Percentiles rank a stretch among this genome's conserved stretches.
Conservation (phyloP, 2,888 invertebrate species). For the Caenorhabditis japonica region DNA sequence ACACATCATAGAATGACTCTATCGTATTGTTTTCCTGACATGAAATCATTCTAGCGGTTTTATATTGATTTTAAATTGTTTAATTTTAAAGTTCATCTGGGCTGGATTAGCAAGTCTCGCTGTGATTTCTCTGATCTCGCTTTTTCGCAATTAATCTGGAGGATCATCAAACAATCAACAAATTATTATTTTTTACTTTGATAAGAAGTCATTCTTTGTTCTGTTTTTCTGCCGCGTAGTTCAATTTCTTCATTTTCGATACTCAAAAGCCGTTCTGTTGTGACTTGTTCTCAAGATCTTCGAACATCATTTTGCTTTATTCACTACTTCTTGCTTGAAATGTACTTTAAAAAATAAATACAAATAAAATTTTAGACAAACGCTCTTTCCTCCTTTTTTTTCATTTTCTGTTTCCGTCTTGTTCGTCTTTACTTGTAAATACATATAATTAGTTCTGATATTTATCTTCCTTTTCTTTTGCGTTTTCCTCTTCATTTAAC, state of each 20-base stretch:
- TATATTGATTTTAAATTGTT: constrained; percentile 24
- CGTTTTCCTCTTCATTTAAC: constrained; percentile 6
- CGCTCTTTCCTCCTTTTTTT: no score
- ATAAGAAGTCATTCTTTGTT: not conserved
- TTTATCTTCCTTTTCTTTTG: not conserved
- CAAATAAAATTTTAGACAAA: no score
- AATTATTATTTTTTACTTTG: not conserved
- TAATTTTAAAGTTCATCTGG: constrained; percentile 43
- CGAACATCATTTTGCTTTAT: no score
- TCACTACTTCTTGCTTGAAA: no score
- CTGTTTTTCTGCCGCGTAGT: constrained; percentile 5
- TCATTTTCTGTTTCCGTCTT: no score
- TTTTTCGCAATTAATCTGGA: constrained; percentile 28
- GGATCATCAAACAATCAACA: no score
- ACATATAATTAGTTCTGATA: no score
- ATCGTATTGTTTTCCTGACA: no score
- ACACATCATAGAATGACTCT: constrained; percentile 12
- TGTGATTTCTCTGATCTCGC: constrained; percentile 10
- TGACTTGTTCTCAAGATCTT: not conserved
- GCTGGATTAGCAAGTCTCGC: constrained; percentile 40
- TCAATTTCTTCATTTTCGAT: constrained; percentile 6
- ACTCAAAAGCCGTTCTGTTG: not conserved
- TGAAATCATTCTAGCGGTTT: no score
- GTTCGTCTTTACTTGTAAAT: no score
- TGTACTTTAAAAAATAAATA: no score